These are phyloP conservation scores for Sinopyrophorus schimmeli DNA, from an alignment of 2,888 invertebrate species.

Conservation along the genomic window DNA sequence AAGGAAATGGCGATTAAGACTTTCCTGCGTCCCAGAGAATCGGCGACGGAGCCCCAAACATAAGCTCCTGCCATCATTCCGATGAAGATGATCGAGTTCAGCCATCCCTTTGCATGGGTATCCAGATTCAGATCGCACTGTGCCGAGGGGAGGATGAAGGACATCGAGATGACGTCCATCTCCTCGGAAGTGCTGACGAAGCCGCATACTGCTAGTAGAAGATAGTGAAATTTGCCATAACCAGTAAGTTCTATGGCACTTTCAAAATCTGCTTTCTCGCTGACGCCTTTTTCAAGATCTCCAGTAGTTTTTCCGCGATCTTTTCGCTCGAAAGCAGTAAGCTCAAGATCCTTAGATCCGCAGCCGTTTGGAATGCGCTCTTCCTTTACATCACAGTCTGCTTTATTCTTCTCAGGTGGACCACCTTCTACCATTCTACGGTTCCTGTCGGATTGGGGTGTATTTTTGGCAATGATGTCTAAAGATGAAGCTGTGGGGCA, in stretches of 20 bases:
- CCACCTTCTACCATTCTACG: conserved; percentile 92
- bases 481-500: conserved; percentile 40
- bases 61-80: conserved; percentile 95
- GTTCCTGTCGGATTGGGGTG: conserved; percentile 47
- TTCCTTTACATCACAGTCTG: conserved; percentile 87
- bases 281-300: conserved; percentile 68
- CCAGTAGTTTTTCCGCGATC: conserved; percentile 50
- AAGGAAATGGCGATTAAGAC: conserved; percentile 88
- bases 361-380: conserved; percentile 77
- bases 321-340: conserved; percentile 43
- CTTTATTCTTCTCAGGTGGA: conserved; percentile 70
- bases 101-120: conserved; percentile 82
- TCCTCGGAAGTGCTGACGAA: conserved; percentile 94
- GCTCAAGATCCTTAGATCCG: conserved; percentile 67
- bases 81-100: conserved; percentile 65
- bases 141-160: conserved; percentile 90
- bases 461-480: conserved; percentile 20
- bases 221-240: conserved; percentile 88
- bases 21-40: conserved; percentile 83
- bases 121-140: conserved; percentile 88
- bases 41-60: conserved; percentile 90
- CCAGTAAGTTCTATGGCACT: conserved; percentile 84
- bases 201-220: conserved; percentile 87
- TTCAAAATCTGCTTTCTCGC: conserved; percentile 83
- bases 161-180: conserved; percentile 95